These are phyloP conservation scores for Polydesmus complanatus DNA, from an alignment of 2,888 invertebrate species.

Conservation along the genomic window DNA sequence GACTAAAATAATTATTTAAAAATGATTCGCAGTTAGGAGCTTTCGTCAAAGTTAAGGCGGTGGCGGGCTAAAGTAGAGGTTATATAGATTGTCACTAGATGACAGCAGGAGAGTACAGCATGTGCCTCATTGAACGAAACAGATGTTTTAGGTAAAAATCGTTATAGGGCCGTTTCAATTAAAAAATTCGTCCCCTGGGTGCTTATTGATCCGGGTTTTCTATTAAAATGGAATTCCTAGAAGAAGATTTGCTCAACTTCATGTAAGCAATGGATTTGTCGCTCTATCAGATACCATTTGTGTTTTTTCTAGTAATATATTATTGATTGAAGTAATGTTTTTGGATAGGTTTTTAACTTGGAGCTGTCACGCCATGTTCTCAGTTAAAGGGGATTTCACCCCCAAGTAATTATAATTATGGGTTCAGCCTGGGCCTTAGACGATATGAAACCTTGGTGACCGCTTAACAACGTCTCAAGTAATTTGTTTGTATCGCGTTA, in stretches of 20 bases:
- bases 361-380: constrained; percentile 96
- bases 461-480: constrained; percentile 73
- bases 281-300: constrained; percentile 49
- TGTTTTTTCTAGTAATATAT: background rate
- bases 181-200: no score
- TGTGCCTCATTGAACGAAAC: no score
- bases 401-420: constrained; percentile 80
- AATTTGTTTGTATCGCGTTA: background rate
- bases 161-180: no score
- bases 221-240: constrained; percentile 30
- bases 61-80: no score
- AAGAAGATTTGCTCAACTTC: constrained; percentile 35
- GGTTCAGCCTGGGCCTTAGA: constrained; percentile 97
- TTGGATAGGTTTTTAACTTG: constrained; percentile 40
- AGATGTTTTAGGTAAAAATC: no score
- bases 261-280: constrained; percentile 69
- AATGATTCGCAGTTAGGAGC: no score
- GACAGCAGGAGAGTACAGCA: no score
- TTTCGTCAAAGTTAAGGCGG: no score
- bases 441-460: constrained; percentile 82
- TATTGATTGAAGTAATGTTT: background rate
- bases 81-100: no score
- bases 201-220: no score
- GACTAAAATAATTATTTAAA: no score
- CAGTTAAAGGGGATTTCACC: constrained; percentile 76